Base-by-base conservation (phyloP, 2,113 vertebrate species). In the Azemiops feae region DNA sequence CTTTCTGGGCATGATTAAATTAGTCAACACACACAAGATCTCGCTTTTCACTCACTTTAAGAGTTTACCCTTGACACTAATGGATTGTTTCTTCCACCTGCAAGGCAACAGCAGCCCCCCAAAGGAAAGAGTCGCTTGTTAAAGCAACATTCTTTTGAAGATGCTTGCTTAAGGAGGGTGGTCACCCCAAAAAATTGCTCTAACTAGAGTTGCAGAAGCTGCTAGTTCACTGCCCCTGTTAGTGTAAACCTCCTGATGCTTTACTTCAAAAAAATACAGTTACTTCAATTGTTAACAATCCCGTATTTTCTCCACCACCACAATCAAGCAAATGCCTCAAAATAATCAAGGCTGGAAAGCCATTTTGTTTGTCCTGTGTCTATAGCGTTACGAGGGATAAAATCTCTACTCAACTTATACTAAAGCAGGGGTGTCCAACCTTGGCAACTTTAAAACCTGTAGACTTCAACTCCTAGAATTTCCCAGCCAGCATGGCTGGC, bases 91-190 rank as follows among this genome's bases (percentile, higher is more conserved):
- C 92, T 89, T 43, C 10, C 43, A 69, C 16, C 89, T 69, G 92
- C 94, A 93, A 95, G 93, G 53, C 30, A 50, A 18, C 92, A 30
- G 92, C 54, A 90, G 81, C 54, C 60, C 1, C 86, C 14, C 39
- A 8, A 12, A 18, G 8, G 27, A 53, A 57, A 85, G 39, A 47
- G 27, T 81, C n/a, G 93, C 94, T 53, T 92, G 54, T 0, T 27
- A 52, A 95, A 89, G 94, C 95, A 95, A 93, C 69, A 53, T 81
- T 94, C 93, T 93, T 95, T 91, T 74, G 16, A 95, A 91, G 85
- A 91, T 94, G 74, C 74, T 96, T 94, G 90, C 45, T 92, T 92
- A 95, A 89, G 52, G 81, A 23, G 93, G 88, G 57, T 95, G 93
- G 93, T 20, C 93, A 95, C 45, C 45, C 86, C 60, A 96, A 88